Evolutionary conservation across 2,113 vertebrate species (phyloP).

Genomic region (Accipiter virgatus): DNA sequence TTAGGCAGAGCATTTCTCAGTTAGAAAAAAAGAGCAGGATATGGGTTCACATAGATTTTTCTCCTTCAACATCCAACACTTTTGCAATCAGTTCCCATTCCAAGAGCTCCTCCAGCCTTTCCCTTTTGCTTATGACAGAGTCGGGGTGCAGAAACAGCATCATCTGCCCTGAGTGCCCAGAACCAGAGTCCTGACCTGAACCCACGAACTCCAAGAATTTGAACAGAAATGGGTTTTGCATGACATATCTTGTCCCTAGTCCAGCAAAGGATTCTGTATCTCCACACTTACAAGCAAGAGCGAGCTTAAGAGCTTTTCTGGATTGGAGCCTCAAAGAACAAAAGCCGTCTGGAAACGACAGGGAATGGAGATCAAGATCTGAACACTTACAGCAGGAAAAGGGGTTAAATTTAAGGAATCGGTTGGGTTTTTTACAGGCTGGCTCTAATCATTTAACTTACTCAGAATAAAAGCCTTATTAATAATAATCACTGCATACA

Average conservation of each 20-base stretch:
- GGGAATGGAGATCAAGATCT: background rate
- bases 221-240: background rate
- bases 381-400: background rate
- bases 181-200: background rate
- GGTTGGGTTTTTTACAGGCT: background rate
- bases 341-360: background rate
- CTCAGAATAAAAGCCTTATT: conserved; percentile 13
- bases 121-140: background rate
- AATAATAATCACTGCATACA: background rate
- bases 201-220: background rate
- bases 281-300: background rate
- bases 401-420: background rate
- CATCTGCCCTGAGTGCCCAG: background rate
- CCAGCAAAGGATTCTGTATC: background rate
- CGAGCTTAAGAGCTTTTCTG: conserved; percentile 17
- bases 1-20: background rate
- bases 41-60: background rate
- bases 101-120: background rate
- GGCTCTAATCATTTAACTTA: background rate
- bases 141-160: background rate
- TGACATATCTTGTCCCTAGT: background rate
- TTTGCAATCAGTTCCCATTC: background rate
- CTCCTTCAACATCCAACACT: background rate
- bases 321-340: background rate
- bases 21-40: background rate